Evolutionary conservation across 2,113 vertebrate species (phyloP).

Genomic region (Poeciliopsis turrubarensis): DNA sequence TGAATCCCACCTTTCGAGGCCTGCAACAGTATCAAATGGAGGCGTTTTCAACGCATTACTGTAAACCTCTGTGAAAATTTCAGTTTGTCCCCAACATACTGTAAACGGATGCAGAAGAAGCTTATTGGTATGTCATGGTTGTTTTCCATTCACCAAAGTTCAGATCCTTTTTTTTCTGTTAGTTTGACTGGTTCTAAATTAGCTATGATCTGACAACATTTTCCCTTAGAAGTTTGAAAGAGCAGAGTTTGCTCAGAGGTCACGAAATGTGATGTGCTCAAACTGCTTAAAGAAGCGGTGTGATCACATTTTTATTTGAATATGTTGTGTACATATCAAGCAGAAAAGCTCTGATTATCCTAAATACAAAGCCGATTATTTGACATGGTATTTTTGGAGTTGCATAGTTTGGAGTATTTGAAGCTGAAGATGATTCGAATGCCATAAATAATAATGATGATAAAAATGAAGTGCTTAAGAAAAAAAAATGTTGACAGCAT

Average conservation of each 20-base stretch:
- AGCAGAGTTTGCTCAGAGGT: constrained; percentile 54
- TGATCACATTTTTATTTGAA: constrained; percentile 14
- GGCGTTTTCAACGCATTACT: constrained; percentile 33
- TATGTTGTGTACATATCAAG: constrained; percentile 10
- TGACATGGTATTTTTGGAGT: constrained; percentile 8
- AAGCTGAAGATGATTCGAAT: constrained; percentile 18
- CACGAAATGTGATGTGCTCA: constrained; percentile 41
- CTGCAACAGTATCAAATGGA: constrained; percentile 20
- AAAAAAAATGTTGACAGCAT: constrained; percentile 27
- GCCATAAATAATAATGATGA: background rate
- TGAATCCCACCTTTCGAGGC: constrained; percentile 8
- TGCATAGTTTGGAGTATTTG: constrained; percentile 14
- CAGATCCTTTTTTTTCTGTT: constrained; percentile 50
- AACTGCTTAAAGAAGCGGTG: constrained; percentile 34
- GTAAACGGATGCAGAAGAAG: constrained; percentile 45
- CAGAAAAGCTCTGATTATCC: background rate
- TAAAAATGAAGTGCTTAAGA: no score
- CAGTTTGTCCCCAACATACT: constrained; percentile 36
- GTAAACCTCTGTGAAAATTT: constrained; percentile 45
- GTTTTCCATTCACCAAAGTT: constrained; percentile 40
- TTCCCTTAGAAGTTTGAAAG: constrained; percentile 65
- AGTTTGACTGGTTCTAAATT: constrained; percentile 71
- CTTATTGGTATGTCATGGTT: constrained; percentile 68
- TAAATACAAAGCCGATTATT: constrained; percentile 9
- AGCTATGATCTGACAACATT: constrained; percentile 76